A percentile compares a stretch with the other conserved stretches of the same genome.
These are phyloP conservation scores for Chaetogeoica ovagalla DNA, from an alignment of 2,888 invertebrate species.

Conservation along the genomic window DNA sequence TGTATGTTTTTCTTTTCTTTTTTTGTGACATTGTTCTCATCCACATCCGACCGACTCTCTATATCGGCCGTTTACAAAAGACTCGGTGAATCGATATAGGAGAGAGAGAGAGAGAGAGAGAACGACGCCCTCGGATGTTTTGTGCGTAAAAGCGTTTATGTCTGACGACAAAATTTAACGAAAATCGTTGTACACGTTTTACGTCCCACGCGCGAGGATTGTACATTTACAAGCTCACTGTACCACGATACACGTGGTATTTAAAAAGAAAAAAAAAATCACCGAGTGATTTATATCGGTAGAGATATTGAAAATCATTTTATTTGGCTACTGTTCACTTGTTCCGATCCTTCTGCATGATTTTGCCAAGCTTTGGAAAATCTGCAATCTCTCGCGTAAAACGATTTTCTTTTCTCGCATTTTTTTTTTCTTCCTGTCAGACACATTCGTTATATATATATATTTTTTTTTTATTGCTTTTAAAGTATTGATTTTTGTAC, in stretches of 20 bases:
- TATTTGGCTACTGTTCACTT: background rate
- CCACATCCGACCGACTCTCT: background rate
- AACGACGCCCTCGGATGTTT: constrained; percentile 28
- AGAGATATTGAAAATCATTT: background rate
- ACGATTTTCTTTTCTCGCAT: too few relatives aligned
- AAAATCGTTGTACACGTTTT: background rate
- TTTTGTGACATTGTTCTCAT: background rate
- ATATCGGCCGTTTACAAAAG: constrained; percentile 20
- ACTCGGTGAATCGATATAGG: constrained; percentile 36
- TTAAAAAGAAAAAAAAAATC: too few relatives aligned
- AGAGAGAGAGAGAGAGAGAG: background rate
- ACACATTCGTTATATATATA: too few relatives aligned
- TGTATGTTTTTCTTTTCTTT: constrained; percentile 26
- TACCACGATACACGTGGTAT: background rate
- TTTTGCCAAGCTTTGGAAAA: too few relatives aligned
- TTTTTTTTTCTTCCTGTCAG: too few relatives aligned
- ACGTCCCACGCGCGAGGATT: too few relatives aligned
- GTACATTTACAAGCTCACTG: constrained; percentile 3
- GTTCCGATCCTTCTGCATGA: too few relatives aligned
- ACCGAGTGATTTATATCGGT: background rate
- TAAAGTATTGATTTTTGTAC: too few relatives aligned
- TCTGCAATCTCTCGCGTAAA: too few relatives aligned
- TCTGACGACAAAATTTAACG: constrained; percentile 39
- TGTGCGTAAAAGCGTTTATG: constrained; percentile 37
- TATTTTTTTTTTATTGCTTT: too few relatives aligned